phyloP scores from a whole-genome alignment of 2,113 vertebrate species.

The Cyanistes caeruleus region DNA sequence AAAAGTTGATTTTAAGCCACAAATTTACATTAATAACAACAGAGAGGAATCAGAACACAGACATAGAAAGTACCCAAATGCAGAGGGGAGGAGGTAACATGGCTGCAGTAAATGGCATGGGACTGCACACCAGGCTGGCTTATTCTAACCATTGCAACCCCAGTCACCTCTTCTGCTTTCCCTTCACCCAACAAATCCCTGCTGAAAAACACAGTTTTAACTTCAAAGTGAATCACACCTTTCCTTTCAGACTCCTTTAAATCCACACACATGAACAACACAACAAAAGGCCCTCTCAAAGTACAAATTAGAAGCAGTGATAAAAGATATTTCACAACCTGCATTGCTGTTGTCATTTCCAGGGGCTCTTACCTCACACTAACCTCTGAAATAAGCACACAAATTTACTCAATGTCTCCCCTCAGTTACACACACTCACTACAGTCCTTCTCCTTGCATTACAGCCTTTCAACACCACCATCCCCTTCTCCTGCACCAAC shows the following conservation, averaged over 20 bases:
- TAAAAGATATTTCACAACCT: slow-evolving; percentile 35
- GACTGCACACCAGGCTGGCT: neutral
- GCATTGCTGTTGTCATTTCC: neutral
- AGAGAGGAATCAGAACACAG: neutral
- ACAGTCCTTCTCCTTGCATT: neutral
- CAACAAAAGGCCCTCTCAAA: neutral
- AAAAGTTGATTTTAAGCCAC: neutral
- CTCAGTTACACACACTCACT: neutral
- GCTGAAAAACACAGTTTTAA: neutral
- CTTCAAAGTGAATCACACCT: neutral
- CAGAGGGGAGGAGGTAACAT: neutral
- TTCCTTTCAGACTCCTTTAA: neutral
- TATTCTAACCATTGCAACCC: neutral
- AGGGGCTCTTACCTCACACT: slow-evolving; percentile 54
- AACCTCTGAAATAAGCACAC: slow-evolving; percentile 25
- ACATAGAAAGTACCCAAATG: neutral
- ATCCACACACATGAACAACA: neutral
- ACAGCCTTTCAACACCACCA: neutral
- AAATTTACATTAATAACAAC: neutral
- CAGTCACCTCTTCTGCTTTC: neutral
- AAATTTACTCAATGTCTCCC: slow-evolving; percentile 38
- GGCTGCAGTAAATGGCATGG: neutral
- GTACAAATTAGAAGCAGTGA: neutral
- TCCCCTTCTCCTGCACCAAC: neutral
- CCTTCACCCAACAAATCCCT: neutral